Evolutionary conservation across 1,140 invertebrate species (phyloP), one percentile per base, ranked within the genome.

Genomic region (Drosophila persimilis): DNA sequence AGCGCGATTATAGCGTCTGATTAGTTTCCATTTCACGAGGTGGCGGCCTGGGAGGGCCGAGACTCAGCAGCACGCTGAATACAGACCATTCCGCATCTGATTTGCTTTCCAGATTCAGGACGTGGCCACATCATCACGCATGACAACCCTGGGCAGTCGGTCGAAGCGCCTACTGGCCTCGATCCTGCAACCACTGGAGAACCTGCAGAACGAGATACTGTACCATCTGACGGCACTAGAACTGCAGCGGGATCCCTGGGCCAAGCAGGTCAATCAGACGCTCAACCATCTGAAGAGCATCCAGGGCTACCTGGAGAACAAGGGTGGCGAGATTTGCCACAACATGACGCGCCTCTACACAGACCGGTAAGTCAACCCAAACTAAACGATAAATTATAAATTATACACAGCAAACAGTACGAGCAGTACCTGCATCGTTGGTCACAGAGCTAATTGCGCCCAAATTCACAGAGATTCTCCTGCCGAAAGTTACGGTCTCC

Each of bases 151-250:
- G 72, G 89, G 89, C 44, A 91, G 80, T 60, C 92, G 93, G 64
- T 94, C 95, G 55, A 93, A 95, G 74, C 93, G 94, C 63, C 81
- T 96, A 9, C 92, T 95, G 53, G 84, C 92, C 4, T 93, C 92
- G 13, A 93, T 94, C 67, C 92, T 96, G 15, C 94, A 95, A 76
- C 94, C 94, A 15, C 89, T 96, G 54, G 95, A 95, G 90, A 93
- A 94, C 71, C 84, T 94, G 41, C 93, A 95, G 85, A 94, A 95
- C 46, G 94, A 95, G 48, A 92, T 96, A 46, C 92, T 96, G 0
- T 96, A 95, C 90, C 95, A 95, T 81, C 85, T 97, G 66, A 95
- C 95, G 0, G 93, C 94, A 15, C 78, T 97, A 17, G 95, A 97
- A 70, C 91, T 97, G 15, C 94, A 96, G 73, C 77, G 95, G 56